Percentiles rank a stretch among this genome's conserved stretches.
phyloP scores from a whole-genome alignment of 2,113 vertebrate species.

The Lophius piscatorius region DNA sequence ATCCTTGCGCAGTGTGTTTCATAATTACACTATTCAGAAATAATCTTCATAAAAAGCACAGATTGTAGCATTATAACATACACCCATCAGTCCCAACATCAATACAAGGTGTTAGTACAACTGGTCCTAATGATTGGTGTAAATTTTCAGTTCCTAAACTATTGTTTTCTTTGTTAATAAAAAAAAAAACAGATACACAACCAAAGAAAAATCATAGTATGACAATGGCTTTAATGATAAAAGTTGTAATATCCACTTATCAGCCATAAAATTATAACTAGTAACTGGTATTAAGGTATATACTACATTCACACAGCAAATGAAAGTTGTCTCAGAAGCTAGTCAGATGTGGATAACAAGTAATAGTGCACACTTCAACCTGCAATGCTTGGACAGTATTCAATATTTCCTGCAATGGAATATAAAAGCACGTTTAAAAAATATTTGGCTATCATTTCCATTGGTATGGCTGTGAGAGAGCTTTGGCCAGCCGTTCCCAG shows the following conservation, averaged over 20 bases:
- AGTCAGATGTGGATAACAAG: background rate
- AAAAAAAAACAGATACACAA: no score
- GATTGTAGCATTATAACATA: conserved; percentile 3
- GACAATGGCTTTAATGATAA: no score
- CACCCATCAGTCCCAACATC: no score
- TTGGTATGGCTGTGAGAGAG: conserved; percentile 83
- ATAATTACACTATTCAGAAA: conserved; percentile 11
- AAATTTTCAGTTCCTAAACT: no score
- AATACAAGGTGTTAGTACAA: no score
- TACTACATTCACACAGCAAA: background rate
- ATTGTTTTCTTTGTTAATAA: no score
- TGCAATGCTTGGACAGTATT: conserved; percentile 4
- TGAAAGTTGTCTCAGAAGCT: background rate
- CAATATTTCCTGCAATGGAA: background rate
- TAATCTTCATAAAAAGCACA: conserved; percentile 8
- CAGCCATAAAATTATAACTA: no score
- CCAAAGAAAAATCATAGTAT: no score
- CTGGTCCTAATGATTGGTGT: no score
- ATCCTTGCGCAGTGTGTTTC: background rate
- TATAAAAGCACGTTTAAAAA: conserved; percentile 19
- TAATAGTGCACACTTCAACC: background rate
- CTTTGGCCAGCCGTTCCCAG: conserved; percentile 91
- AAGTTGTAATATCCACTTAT: no score
- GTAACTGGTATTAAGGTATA: no score
- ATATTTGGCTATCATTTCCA: background rate